A percentile compares a stretch with the other conserved stretches of the same genome.
Conservation (phyloP, 1,140 invertebrate species). For the Drosophila arizonae region DNA sequence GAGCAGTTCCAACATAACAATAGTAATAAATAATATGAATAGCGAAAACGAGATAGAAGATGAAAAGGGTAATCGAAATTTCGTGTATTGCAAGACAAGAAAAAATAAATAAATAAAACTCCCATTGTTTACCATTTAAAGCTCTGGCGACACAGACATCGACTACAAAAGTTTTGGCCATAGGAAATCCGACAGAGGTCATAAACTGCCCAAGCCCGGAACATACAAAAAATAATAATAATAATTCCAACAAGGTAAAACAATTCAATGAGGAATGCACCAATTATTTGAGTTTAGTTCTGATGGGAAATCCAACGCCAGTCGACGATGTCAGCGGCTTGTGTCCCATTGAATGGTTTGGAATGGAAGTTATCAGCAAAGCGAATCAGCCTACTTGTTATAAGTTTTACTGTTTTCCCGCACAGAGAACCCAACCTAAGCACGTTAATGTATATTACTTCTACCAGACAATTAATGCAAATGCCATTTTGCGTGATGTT, state of each 20-base stretch:
- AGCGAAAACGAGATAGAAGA: background rate
- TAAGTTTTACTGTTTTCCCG: background rate
- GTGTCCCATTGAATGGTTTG: background rate
- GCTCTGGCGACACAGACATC: background rate
- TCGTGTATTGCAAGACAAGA: too few relatives aligned
- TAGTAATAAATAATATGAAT: background rate
- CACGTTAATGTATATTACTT: background rate
- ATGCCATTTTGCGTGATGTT: background rate
- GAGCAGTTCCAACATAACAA: too few relatives aligned
- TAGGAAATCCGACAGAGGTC: background rate
- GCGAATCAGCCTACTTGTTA: background rate
- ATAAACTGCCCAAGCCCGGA: background rate
- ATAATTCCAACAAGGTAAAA: too few relatives aligned
- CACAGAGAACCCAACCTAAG: background rate
- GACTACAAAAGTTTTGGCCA: background rate
- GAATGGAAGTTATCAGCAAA: background rate
- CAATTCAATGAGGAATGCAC: background rate
- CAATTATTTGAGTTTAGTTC: background rate
- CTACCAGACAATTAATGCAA: slow-evolving; percentile 2
- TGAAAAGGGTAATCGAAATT: background rate
- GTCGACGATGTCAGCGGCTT: background rate
- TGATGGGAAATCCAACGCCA: background rate
- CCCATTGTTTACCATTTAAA: background rate
- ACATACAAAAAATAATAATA: background rate
- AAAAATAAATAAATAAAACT: background rate